Percentiles rank a stretch among this genome's conserved stretches.
phyloP scores from a whole-genome alignment of 1,140 invertebrate genomes.

The Orchesella cincta region DNA sequence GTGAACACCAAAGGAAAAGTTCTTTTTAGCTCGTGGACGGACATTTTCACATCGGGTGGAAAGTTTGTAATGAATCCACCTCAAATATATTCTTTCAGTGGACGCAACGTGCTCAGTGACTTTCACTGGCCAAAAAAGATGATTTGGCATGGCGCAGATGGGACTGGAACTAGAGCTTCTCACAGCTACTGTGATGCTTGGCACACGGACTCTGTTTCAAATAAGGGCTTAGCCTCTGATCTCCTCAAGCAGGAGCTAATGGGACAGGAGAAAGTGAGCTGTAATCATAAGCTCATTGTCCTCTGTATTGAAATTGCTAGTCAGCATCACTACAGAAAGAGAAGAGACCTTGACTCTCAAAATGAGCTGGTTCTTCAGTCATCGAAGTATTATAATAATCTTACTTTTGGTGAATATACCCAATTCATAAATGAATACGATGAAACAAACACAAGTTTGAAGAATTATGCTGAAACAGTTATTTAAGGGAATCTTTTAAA shows the following conservation, averaged over 20 bases:
- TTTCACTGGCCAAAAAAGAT: slow-evolving; percentile 86
- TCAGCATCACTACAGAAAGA: slow-evolving; percentile 60
- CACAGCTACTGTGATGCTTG: slow-evolving; percentile 90
- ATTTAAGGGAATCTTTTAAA: too few relatives aligned
- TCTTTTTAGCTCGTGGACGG: slow-evolving; percentile 90
- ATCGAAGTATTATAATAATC: too few relatives aligned
- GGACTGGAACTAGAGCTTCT: slow-evolving; percentile 77
- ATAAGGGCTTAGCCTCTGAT: slow-evolving; percentile 78
- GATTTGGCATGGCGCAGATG: slow-evolving; percentile 89
- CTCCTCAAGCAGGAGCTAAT: slow-evolving; percentile 70
- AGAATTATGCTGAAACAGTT: too few relatives aligned
- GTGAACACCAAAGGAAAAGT: slow-evolving; percentile 89
- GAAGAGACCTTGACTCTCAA: not conserved
- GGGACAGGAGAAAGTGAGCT: slow-evolving; percentile 72
- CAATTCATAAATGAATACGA: too few relatives aligned
- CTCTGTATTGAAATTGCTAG: slow-evolving; percentile 87
- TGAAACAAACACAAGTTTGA: too few relatives aligned
- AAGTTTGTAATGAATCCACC: slow-evolving; percentile 79
- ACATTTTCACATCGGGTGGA: slow-evolving; percentile 83
- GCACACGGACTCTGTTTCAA: slow-evolving; percentile 73
- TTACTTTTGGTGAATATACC: too few relatives aligned
- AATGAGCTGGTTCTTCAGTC: too few relatives aligned
- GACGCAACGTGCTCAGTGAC: slow-evolving; percentile 86
- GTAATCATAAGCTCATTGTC: slow-evolving; percentile 82
- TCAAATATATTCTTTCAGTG: slow-evolving; percentile 90